Conservation (phyloP, 2,797 vertebrate species). For the Cetoscarus ocellatus region DNA sequence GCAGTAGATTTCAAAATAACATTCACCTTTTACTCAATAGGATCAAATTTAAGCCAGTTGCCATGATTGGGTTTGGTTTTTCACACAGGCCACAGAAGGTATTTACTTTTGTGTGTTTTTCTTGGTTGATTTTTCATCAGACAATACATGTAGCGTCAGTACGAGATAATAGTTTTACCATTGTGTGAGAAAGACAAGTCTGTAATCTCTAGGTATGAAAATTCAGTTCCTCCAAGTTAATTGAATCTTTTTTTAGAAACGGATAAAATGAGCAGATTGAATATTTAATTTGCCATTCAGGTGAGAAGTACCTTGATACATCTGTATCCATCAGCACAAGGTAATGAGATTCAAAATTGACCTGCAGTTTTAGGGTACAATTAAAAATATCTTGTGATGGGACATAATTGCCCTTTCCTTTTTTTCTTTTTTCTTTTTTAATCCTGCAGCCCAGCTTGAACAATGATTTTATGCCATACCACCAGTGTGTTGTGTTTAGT, state of each 20-base stretch:
- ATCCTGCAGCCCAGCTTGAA: not conserved
- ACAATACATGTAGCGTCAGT: too few species aligned
- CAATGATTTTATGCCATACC: not conserved
- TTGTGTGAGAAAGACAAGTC: not conserved
- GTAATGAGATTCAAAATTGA: not conserved
- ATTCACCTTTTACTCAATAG: too few species aligned
- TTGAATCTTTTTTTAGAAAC: slow-evolving; percentile 2
- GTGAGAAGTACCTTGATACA: not conserved
- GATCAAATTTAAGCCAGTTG: too few species aligned
- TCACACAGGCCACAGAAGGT: not conserved
- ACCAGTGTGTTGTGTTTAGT: not conserved
- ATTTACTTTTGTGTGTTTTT: not conserved
- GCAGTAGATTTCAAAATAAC: too few species aligned
- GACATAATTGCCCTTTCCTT: not conserved
- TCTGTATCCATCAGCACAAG: slow-evolving; percentile 4
- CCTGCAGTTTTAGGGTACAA: not conserved
- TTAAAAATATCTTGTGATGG: not conserved
- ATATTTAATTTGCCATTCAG: slow-evolving; percentile 4
- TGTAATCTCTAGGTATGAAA: not conserved
- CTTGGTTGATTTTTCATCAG: not conserved
- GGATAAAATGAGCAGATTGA: slow-evolving; percentile 22
- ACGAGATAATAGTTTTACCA: not conserved
- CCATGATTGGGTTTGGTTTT: too few species aligned
- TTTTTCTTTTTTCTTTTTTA: not conserved
- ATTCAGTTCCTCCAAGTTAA: not conserved